Evolutionary conservation across 1,140 invertebrate genomes (phyloP), one percentile per base, ranked within the genome.

Genomic region (Drosophila oshimai): DNA sequence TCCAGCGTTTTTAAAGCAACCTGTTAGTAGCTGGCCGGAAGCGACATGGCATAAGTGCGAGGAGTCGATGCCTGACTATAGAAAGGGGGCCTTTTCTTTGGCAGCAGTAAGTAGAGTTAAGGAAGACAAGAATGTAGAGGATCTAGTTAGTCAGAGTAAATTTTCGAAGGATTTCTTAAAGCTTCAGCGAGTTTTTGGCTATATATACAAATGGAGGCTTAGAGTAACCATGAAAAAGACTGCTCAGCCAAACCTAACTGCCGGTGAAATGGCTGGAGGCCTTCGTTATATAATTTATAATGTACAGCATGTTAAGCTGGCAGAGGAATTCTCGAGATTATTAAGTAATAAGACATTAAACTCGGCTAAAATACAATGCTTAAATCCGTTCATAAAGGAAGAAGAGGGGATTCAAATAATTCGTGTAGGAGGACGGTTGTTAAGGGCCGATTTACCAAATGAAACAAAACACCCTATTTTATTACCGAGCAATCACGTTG

Each of bases 161-260:
- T 50, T 22, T 42, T 17, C 6, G 4, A 51, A 28, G 3, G 31
- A 51, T 28, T 49, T 49, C 22, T 28, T 13, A 5, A 33, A 33
- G 22, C 20, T 58, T 18, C 24, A 20, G 5, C 22, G 46, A 44
- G 57, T 44, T 6, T 51, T 51, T 44, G 37, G 17, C 9, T 61
- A 44, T 26, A 12, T 51, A 10, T 26, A 24, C 36, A 29, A 29
- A 3, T 45, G 20, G 53, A 12, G 41, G 22, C 12, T 10, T 6
- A 24, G 13, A 45, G n/a, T 34, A 33, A 31, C 4, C n/a, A 12
- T 12, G 29, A 57, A 34, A n/a, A 24, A 13, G 13, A 34, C 24
- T 20, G 31, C 34, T 24, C 36, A 13, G 7, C 2, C 28, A 36
- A 22, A 15, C 12, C 28, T 57, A 24, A 44, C 41, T 5, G 53